Evolutionary conservation across 2,797 vertebrate genomes (phyloP).

Genomic region (Sebastes iracundus): DNA sequence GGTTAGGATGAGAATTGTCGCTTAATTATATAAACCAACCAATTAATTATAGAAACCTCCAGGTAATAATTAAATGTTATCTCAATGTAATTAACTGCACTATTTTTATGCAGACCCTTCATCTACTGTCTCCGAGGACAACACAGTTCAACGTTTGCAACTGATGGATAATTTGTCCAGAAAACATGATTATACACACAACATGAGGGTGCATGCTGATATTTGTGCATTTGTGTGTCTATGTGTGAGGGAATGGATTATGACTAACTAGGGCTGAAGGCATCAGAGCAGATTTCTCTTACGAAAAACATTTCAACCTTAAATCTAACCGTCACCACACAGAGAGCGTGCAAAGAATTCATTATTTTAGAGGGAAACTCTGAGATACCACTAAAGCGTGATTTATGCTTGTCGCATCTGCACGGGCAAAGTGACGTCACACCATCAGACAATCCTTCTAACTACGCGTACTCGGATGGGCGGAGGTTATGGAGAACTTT

Average conservation of each 20-base stretch:
- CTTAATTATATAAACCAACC: slow-evolving; percentile 50
- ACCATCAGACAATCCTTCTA: too few species aligned
- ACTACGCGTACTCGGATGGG: too few species aligned
- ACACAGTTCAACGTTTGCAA: slow-evolving; percentile 23
- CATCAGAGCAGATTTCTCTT: neutral
- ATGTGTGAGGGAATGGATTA: slow-evolving; percentile 10
- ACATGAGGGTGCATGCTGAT: neutral
- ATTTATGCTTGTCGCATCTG: too few species aligned
- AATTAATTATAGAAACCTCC: slow-evolving; percentile 48
- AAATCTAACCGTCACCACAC: neutral
- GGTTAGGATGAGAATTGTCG: slow-evolving; percentile 1
- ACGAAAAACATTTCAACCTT: neutral
- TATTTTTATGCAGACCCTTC: slow-evolving; percentile 15
- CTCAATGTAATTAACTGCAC: slow-evolving; percentile 38
- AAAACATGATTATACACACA: slow-evolving; percentile 28
- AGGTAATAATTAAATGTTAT: slow-evolving; percentile 54
- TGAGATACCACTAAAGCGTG: neutral
- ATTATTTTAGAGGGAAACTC: neutral
- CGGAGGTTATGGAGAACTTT: too few species aligned
- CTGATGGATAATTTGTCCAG: slow-evolving; percentile 24
- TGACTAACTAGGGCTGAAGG: slow-evolving; percentile 2
- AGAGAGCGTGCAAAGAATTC: neutral
- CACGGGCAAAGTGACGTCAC: too few species aligned
- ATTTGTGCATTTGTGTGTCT: neutral
- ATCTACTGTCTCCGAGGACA: slow-evolving; percentile 31